Evolutionary conservation across 2,888 invertebrate species (phyloP), one percentile per base, ranked within the genome.

Genomic region (Acheta domesticus): DNA sequence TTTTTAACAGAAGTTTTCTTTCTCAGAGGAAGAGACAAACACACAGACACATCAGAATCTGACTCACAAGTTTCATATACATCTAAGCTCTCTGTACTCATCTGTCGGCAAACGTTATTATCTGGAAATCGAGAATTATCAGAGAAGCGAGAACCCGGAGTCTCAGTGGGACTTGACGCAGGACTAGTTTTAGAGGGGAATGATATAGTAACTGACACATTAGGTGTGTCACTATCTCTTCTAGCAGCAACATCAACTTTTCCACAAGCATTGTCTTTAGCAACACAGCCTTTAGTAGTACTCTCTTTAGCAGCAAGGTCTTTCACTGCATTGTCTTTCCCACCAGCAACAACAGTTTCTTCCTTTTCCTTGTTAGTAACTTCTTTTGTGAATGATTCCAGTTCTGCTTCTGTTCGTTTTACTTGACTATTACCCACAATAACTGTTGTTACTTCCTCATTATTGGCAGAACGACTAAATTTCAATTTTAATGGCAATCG

Each of bases 401-500:
- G 48, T 16, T 49, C 76, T 62, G 14, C 2, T 49, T 82, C 83
- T 48, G 81, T 86, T 50, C 83, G 82, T 81, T 87, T 86, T 36
- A 88, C 83, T 83, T 89, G 86, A 77, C 88, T 88, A 79, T 88
- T 87, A 2, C 89, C 89, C 12, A 90, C 89, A 77, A 89, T 88
- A 1, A 91, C 87, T 0, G 90, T 90, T 1, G 90, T 89, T 1
- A 91, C 87, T 77, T 90, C 89, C 83, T 89, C 89, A 83, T 90
- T 88, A 78, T 90, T 88, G 19, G 88, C 87, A 0, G 89, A 88
- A 49, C 89, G 87, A 21, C 89, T 89, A 82, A 90, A 90, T 36
- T 89, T 89, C 76, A 91, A 86, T 82, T 88, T 89, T 20, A 91
- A 83, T 0, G 92, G 91, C 78, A 92, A 83, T 73, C 91, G 88